Percentiles rank a stretch among this genome's conserved stretches.
Evolutionary conservation across 1,140 invertebrate species (phyloP).

Genomic region (Hyles vespertilio): DNA sequence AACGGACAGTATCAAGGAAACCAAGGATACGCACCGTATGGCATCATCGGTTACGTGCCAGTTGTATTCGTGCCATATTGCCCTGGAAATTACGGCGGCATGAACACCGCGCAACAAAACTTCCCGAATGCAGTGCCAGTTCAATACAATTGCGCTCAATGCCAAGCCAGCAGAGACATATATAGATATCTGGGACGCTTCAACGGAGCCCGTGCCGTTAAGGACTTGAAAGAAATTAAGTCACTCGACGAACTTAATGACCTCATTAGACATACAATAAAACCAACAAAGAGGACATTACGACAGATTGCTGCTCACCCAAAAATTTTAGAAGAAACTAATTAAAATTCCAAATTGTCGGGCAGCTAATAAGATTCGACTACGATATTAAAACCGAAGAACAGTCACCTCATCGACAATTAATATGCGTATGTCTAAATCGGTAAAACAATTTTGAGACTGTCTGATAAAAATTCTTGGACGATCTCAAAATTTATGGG

Average conservation of each 20-base stretch:
- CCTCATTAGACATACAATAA: conserved; percentile 54
- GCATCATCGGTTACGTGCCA: conserved; percentile 77
- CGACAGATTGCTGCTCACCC: conserved; percentile 47
- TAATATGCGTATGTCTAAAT: no score
- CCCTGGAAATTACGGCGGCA: conserved; percentile 64
- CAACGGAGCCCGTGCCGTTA: conserved; percentile 46
- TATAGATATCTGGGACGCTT: conserved; percentile 49
- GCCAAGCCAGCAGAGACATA: conserved; percentile 50
- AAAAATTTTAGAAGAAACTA: conserved; percentile 41
- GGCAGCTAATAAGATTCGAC: no score
- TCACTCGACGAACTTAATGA: conserved; percentile 53
- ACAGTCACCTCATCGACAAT: no score
- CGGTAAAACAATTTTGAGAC: conserved; percentile 48
- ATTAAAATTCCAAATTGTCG: background rate
- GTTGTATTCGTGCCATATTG: conserved; percentile 79
- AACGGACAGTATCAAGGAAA: conserved; percentile 29
- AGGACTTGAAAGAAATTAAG: conserved; percentile 54
- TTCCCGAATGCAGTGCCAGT: conserved; percentile 76
- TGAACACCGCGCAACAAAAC: conserved; percentile 70
- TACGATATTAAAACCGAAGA: no score
- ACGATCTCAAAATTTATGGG: conserved; percentile 58
- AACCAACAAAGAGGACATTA: conserved; percentile 43
- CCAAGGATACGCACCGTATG: conserved; percentile 54
- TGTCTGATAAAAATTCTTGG: conserved; percentile 63
- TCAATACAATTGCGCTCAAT: conserved; percentile 60